Base-by-base conservation (phyloP, 23 tunicate species). In the Styela clava region DNA sequence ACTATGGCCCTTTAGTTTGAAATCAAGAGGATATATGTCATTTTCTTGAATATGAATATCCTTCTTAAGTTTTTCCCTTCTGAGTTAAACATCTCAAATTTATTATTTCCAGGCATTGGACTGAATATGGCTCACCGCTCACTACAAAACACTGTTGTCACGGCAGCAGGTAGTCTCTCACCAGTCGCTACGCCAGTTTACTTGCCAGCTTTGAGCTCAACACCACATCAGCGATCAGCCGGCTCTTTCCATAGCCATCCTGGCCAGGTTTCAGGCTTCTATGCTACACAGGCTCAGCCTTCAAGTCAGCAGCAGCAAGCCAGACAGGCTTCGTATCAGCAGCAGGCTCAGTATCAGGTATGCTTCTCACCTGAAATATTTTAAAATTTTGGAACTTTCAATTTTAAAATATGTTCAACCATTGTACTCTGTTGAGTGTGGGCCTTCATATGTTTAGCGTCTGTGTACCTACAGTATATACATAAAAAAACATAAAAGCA, bases 241-340 rank as follows among this genome's bases (percentile, higher is more conserved):
- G 63, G 87, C 23, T 83, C 87, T 2, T 89, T 85, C 79, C 83
- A 69, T 78, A 89, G 86, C 68, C 89, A 85, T 24, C 68, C 74
- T 1, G 86, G 86, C 64, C 97, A 91, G 78, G 65, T 69, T n/a
- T 63, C 82, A 29, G 79, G 74, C 20, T 85, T 79, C 51, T 91
- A 85, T 84, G 79, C 82, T n/a, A 82, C 73, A 23, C 85, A 56
- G 61, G 80, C 68, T 35, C 71, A 68, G 31, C 62, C 90, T 23
- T 84, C 73, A 70, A 44, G 12, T 44, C 56, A 44, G 56, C 56
- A 44, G 56, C 69, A 62, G 33, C 90, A 73, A 69, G 86, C 76
- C 35, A 35, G 78, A 77, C 97, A 91, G 74, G 82, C 69, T 32
- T 25, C 90, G 0, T 91, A 73, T 67, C 97, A 91, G 61, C 97